phyloP scores from a whole-genome alignment of 2,113 vertebrate species.

The Callocephalon fimbriatum region DNA sequence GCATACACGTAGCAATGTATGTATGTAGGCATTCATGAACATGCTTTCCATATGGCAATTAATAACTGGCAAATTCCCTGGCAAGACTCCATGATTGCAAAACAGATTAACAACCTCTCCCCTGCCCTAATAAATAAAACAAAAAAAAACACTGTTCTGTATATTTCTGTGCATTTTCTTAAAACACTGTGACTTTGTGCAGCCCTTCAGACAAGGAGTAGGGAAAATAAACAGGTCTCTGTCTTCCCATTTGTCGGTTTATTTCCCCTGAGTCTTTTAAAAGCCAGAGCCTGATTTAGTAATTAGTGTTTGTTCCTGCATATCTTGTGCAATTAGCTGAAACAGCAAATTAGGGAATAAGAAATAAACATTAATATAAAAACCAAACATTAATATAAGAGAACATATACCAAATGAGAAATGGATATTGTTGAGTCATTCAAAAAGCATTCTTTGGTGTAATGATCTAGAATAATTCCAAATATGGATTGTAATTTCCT shows the following conservation, averaged over 20 bases:
- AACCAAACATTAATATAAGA: neutral
- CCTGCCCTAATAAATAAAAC: neutral
- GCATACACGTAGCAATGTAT: fast-evolving
- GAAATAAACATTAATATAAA: slow-evolving; percentile 9
- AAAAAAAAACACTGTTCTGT: neutral
- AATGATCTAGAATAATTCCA: neutral
- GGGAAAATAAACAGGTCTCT: slow-evolving; percentile 23
- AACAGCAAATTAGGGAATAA: slow-evolving; percentile 48
- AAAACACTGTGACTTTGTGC: neutral
- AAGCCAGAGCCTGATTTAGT: slow-evolving; percentile 15
- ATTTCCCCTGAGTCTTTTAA: slow-evolving; percentile 50
- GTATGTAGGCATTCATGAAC: neutral
- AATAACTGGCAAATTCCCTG: neutral
- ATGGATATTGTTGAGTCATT: slow-evolving; percentile 16
- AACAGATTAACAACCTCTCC: neutral
- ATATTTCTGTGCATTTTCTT: neutral
- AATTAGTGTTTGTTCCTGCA: slow-evolving; percentile 37
- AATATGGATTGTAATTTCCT: slow-evolving; percentile 15
- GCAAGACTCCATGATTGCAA: neutral
- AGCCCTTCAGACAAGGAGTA: neutral
- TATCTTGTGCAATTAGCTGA: slow-evolving; percentile 51
- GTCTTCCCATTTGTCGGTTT: slow-evolving; percentile 11
- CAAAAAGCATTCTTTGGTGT: neutral
- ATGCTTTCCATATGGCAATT: neutral
- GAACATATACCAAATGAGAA: neutral